Conservation (phyloP, 1,140 invertebrate genomes). For the Polypedilum vanderplanki region DNA sequence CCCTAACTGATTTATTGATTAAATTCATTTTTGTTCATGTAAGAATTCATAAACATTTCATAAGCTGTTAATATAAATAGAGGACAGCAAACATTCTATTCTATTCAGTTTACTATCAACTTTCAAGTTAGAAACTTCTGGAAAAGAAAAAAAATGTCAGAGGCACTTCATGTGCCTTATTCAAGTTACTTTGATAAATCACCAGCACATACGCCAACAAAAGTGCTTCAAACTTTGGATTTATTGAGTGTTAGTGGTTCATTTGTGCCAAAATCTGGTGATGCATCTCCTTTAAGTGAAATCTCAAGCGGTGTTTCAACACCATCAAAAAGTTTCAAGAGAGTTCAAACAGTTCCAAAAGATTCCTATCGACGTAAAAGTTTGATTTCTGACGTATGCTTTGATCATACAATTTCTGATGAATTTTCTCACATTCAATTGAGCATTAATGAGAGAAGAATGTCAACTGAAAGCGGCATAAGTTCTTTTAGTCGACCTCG, state of each 20-base stretch:
- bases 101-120: background rate
- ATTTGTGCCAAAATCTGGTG: background rate
- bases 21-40: background rate
- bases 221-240: background rate
- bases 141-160: slow-evolving; percentile 1
- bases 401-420: slow-evolving; percentile 1
- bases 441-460: background rate
- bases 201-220: background rate
- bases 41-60: background rate
- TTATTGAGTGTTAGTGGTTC: background rate
- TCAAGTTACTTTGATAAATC: slow-evolving; percentile 12
- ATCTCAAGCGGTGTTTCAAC: background rate
- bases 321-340: background rate
- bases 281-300: background rate
- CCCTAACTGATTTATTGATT: background rate
- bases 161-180: background rate
- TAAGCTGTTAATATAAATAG: background rate
- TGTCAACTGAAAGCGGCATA: background rate
- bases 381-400: background rate
- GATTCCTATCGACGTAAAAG: background rate
- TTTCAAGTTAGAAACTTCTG: background rate
- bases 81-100: background rate
- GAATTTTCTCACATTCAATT: slow-evolving; percentile 8
- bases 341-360: background rate
- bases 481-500: background rate